These are phyloP conservation scores for Pluvianellus socialis DNA, from an alignment of 2,113 vertebrate species.

Conservation along the genomic window DNA sequence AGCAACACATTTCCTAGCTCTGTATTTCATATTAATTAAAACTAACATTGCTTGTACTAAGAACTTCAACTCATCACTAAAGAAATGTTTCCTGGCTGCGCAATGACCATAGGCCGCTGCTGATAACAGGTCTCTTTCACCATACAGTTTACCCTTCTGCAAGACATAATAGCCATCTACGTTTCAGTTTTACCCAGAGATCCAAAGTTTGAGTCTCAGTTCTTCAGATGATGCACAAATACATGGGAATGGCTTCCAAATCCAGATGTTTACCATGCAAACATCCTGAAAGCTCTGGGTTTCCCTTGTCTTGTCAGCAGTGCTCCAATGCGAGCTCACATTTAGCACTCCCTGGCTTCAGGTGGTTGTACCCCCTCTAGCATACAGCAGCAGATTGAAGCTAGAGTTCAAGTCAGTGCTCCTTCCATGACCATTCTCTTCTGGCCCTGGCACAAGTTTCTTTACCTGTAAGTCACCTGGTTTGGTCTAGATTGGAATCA, in stretches of 20 bases:
- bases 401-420: background rate
- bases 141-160: background rate
- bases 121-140: background rate
- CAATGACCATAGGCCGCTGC: background rate
- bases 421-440: background rate
- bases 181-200: background rate
- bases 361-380: too few species aligned
- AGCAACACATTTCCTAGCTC: background rate
- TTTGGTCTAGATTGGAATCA: background rate
- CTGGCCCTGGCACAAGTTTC: background rate
- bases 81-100: background rate
- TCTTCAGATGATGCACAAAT: background rate
- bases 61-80: background rate
- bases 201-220: background rate
- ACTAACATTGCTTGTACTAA: background rate
- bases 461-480: background rate
- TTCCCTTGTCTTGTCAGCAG: background rate
- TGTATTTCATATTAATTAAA: background rate
- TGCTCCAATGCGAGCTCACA: background rate
- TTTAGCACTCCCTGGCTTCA: background rate
- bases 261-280: background rate
- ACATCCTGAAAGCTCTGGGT: background rate
- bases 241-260: background rate
- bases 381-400: background rate
- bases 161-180: background rate